Evolutionary conservation across 1,140 invertebrate species (phyloP).

Genomic region (Bombus sylvicola): DNA sequence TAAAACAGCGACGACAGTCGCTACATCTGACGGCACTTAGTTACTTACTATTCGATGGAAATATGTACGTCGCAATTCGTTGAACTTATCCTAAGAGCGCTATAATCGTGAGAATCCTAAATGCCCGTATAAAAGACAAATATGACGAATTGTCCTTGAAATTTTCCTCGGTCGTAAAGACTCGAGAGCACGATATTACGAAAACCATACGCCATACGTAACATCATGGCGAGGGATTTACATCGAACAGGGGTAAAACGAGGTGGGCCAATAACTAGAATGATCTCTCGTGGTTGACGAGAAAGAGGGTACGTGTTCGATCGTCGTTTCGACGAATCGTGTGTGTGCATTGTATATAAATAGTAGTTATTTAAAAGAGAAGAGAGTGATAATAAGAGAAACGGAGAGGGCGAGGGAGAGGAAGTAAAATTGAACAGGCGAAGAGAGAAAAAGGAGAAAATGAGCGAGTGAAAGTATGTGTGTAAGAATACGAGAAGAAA

Average conservation of each 20-base stretch:
- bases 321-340: constrained; percentile 31
- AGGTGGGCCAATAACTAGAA: background rate
- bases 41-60: background rate
- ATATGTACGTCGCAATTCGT: no score
- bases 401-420: background rate
- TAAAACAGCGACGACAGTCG: background rate
- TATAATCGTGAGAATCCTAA: background rate
- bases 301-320: constrained; percentile 30
- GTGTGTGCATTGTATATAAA: constrained; percentile 74
- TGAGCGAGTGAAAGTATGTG: background rate
- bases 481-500: background rate
- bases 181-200: no score
- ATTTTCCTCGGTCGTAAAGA: background rate
- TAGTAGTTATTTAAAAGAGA: constrained; percentile 70
- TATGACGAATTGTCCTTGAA: background rate
- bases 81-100: no score
- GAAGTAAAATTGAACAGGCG: background rate
- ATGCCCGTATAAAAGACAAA: background rate
- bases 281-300: background rate
- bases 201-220: background rate
- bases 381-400: background rate
- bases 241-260: constrained; percentile 11
- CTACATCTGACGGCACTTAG: background rate
- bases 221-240: constrained; percentile 34
- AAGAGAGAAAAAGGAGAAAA: background rate